These are phyloP conservation scores for Axis porcinus DNA, from an alignment of 2,113 vertebrate species.

Conservation along the genomic window DNA sequence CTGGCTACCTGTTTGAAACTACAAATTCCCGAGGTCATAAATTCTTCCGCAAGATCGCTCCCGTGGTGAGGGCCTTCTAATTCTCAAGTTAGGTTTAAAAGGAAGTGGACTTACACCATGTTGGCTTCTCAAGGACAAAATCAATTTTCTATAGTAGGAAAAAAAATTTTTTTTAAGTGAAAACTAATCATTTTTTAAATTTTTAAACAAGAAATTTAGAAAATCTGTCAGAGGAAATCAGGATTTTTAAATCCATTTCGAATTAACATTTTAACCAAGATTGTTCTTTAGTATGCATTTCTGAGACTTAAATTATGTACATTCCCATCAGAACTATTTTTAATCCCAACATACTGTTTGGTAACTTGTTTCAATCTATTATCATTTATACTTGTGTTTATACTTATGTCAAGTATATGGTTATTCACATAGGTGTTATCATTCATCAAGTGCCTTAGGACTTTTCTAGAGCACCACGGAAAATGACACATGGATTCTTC, in stretches of 20 bases:
- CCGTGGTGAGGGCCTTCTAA: constrained; percentile 32
- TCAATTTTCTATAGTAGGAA: neutral
- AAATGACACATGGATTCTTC: neutral
- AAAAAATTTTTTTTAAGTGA: neutral
- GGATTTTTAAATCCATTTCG: neutral
- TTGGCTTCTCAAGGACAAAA: neutral
- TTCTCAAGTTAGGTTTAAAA: constrained; percentile 32
- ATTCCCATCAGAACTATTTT: neutral
- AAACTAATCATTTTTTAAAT: neutral
- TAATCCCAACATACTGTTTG: neutral
- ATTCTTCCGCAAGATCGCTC: constrained; percentile 79
- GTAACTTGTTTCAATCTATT: neutral
- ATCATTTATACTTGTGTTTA: neutral
- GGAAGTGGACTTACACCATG: constrained; percentile 64
- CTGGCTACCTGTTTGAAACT: constrained; percentile 83
- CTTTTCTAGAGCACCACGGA: neutral
- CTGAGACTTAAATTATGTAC: neutral
- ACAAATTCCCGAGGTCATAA: constrained; percentile 84
- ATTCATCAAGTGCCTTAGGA: neutral
- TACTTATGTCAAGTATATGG: neutral
- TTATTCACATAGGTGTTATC: neutral
- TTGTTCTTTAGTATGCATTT: neutral
- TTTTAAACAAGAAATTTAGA: neutral
- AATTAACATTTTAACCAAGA: neutral
- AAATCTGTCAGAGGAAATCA: neutral